Conservation (phyloP, 2,888 invertebrate species). For the Drosophila phalerata region DNA sequence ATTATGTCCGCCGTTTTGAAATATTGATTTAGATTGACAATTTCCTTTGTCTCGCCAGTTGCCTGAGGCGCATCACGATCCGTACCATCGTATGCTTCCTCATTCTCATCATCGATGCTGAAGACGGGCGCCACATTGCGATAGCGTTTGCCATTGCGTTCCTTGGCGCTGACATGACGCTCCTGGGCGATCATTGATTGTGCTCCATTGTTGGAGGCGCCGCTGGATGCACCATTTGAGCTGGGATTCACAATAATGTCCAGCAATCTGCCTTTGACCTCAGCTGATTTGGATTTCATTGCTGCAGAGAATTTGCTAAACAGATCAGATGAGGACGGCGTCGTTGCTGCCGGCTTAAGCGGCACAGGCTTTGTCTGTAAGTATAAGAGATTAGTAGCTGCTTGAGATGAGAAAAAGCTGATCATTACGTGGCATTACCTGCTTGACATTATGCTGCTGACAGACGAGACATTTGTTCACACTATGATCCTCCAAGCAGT, state of each 20-base stretch:
- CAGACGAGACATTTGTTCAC: constrained; percentile 93
- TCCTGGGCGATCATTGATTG: constrained; percentile 86
- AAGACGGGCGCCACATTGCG: constrained; percentile 96
- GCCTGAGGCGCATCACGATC: constrained; percentile 81
- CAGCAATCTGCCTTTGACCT: constrained; percentile 95
- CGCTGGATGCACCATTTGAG: constrained; percentile 50
- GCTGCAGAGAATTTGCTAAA: constrained; percentile 94
- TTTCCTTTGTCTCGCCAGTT: constrained; percentile 90
- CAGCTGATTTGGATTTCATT: constrained; percentile 95
- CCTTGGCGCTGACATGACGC: constrained; percentile 93
- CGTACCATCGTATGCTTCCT: constrained; percentile 84
- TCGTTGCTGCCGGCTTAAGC: constrained; percentile 41
- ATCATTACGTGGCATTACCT: constrained; percentile 43
- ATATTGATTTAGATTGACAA: constrained; percentile 92
- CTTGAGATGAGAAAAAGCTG: background rate
- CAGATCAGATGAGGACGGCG: constrained; percentile 88
- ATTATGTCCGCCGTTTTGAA: constrained; percentile 93
- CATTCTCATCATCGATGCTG: constrained; percentile 96
- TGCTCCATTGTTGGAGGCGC: constrained; percentile 41
- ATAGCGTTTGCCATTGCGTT: constrained; percentile 94
- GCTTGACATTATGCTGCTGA: constrained; percentile 83
- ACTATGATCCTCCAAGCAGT: constrained; percentile 94
- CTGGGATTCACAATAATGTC: constrained; percentile 96
- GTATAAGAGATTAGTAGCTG: background rate
- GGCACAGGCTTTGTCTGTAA: constrained; percentile 55